Evolutionary conservation across 2,797 vertebrate species (phyloP), one percentile per base, ranked within the genome.

Genomic region (Ctenopoma multispine): DNA sequence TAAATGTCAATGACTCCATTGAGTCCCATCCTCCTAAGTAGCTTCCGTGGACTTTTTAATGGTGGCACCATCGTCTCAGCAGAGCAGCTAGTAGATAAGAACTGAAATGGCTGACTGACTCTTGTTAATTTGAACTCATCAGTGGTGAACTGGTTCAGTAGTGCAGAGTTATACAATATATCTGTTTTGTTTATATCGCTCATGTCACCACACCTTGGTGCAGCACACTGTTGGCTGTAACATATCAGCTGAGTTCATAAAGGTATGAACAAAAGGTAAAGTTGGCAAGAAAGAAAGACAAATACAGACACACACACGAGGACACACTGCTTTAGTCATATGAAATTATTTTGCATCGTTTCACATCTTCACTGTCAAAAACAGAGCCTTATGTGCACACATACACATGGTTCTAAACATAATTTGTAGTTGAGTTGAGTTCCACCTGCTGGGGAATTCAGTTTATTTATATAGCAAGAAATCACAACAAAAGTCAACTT

Each of bases 1-100:
- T 76, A 85, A 89, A 87, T 87, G 82, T 82, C 87, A 89, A 71
- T 69, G 72, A 71, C 61, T 82, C 86, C 76, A 80, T 63, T 49
- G 73, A 79, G 79, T 67, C 76, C 63, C 62, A 57, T 78, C 57
- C 68, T 66, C 63, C 43, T 79, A 81, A 87, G 72, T 77, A 69
- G 72, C 58, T 80, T 73, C 72, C 29, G 53, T 64, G 59, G 74
- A 72, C 58, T 53, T 47, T 83, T 75, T 75, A 87, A 79, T 76
- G 81, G 62, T 18, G 18, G 57, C 46, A 60, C 27, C 23, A 70
- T 44, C 23, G 23, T 75, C 58, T 47, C 65, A 38, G 53, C 14
- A 40, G 58, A 43, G 60, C 51, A 56, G 18, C 18, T n/a, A 44
- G 43, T n/a, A 44, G 43, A 41, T 9, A 8, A 9, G 6, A n/a